Evolutionary conservation across 2,113 vertebrate species (phyloP), one percentile per base, ranked within the genome.

Genomic region (Tupaia chinensis): DNA sequence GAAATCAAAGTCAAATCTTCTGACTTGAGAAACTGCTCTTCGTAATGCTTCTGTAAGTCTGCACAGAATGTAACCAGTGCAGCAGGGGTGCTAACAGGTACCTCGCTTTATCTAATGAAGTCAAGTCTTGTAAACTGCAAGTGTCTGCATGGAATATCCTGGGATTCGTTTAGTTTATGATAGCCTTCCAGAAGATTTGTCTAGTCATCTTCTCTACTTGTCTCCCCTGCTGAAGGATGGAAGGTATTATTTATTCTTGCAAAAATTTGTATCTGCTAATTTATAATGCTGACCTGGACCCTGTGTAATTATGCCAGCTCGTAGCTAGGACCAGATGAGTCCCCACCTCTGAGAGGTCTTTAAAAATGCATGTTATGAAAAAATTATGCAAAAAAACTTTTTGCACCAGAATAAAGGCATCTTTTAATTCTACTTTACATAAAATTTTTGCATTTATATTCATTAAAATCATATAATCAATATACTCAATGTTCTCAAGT

Each of bases 81-180:
- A 34, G 54, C 9, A 56, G 44, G 13, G 7, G 58, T 29, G 13
- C 54, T 14, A 25, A 44, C 2, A 25, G 56, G 87, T 10, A 15
- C 9, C 65, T 68, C 10, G 5, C 72, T 78, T 58, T 22, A 70
- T 34, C 34, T 44, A 22, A 10, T 27, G 12, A 65, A 54, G 69
- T 3, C 7, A 34, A 15, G 44, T 58, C 56, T 34, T 68, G 0
- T 3, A 14, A 60, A 25, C 15, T n/a, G 65, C 68, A 10, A 13
- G 7, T 14, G 5, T 73, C 68, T 79, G 4, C 32, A 14, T 27
- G 13, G 13, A 84, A 16, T 32, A 56, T 32, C 9, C 56, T 12
- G 22, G 25, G 7, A 29, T 32, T 77, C 10, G 0, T 54, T 53
- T 9, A 25, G 0, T 1, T 14, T 4, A 6, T 65, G 15, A 0